A percentile compares a stretch with the other conserved stretches of the same genome.
These are phyloP conservation scores for Empidonax traillii DNA, from an alignment of 2,113 vertebrate genomes.

Conservation along the genomic window DNA sequence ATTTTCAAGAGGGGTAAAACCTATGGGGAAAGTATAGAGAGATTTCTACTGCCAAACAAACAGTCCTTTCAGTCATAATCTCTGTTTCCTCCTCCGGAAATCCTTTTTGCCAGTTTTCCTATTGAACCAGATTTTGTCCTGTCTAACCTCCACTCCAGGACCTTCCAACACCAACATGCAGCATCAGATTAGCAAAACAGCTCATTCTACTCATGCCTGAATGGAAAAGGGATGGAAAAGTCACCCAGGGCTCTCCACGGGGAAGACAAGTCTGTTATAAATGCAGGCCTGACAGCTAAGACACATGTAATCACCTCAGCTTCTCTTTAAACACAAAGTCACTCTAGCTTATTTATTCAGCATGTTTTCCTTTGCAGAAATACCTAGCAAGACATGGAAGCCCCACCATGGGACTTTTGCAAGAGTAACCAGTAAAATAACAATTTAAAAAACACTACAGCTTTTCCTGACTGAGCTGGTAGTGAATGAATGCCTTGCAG, in stretches of 20 bases:
- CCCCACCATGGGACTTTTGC: background rate
- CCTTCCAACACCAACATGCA: background rate
- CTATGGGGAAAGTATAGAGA: background rate
- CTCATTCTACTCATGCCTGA: background rate
- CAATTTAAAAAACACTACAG: background rate
- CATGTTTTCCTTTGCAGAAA: background rate
- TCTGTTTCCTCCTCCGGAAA: background rate
- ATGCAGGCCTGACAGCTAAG: background rate
- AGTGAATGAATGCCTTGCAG: background rate
- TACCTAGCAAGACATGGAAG: background rate
- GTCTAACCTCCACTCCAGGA: background rate
- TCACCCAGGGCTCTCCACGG: background rate
- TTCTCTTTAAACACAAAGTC: background rate
- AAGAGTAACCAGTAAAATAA: background rate
- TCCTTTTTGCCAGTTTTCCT: background rate
- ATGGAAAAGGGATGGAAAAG: background rate
- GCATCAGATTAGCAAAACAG: background rate
- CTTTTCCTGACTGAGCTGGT: background rate
- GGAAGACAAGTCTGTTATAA: background rate
- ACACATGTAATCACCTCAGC: background rate
- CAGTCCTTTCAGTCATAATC: background rate
- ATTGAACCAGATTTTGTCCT: rapidly evolving
- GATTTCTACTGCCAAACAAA: background rate
- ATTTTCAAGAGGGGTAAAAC: background rate
- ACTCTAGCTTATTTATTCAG: background rate